Conservation (phyloP, 2,113 vertebrate species). For the Otus sunia region DNA sequence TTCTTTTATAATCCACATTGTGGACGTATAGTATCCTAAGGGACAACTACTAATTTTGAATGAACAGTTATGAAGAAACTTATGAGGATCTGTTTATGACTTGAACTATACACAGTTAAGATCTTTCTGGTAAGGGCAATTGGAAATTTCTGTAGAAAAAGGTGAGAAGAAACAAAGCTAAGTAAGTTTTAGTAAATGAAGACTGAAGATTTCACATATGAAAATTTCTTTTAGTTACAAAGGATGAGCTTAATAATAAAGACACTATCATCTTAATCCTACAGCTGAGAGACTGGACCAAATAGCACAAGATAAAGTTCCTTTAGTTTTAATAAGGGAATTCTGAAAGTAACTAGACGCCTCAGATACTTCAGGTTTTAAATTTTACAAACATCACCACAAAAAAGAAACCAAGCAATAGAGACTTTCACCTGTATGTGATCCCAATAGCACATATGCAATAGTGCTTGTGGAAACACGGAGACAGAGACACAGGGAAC, state of each 20-base stretch:
- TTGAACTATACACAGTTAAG: not conserved
- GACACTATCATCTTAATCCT: not conserved
- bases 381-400: not conserved
- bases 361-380: not conserved
- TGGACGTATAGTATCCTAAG: not conserved
- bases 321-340: not conserved
- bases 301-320: not conserved
- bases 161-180: not conserved
- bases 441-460: not conserved
- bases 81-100: not conserved
- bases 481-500: not conserved
- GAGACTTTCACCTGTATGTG: not conserved
- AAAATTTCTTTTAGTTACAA: not conserved
- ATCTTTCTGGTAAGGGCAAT: not conserved
- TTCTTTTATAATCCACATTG: not conserved
- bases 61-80: not conserved
- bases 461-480: not conserved
- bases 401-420: not conserved
- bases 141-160: not conserved
- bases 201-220: not conserved
- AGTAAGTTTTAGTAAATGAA: not conserved
- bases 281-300: not conserved
- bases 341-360: not conserved
- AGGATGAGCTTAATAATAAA: not conserved
- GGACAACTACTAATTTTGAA: not conserved